Conservation (phyloP, 2,888 invertebrate species). For the Frankliniella intonsa region DNA sequence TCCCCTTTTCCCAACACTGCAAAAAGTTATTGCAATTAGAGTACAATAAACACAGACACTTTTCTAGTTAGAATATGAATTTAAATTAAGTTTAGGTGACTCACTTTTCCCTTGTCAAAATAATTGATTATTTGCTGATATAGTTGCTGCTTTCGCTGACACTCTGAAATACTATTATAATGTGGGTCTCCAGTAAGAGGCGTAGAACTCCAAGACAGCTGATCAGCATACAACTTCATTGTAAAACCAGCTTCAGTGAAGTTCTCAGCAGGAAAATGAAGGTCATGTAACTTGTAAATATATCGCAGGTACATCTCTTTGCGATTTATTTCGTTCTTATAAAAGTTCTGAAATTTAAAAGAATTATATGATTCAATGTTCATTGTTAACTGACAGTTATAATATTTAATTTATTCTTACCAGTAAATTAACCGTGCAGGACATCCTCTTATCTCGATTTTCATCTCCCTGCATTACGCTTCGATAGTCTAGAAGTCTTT, state of each 20-base stretch:
- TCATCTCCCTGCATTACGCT: conserved; percentile 94
- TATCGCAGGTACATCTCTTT: conserved; percentile 94
- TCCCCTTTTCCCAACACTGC: conserved; percentile 92
- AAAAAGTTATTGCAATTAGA: conserved; percentile 37
- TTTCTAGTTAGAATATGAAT: conserved; percentile 8
- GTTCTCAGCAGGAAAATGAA: conserved; percentile 87
- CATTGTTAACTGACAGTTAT: background rate
- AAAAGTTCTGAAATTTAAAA: conserved; percentile 70
- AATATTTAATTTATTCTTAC: conserved; percentile 49
- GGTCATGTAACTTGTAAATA: conserved; percentile 89
- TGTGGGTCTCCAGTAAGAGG: conserved; percentile 38
- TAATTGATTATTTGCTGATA: conserved; percentile 86
- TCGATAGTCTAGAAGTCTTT: conserved; percentile 86
- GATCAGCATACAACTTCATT: conserved; percentile 87
- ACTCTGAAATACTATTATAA: conserved; percentile 64
- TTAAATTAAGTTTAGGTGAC: conserved; percentile 30
- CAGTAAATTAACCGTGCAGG: conserved; percentile 89
- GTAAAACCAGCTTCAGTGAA: conserved; percentile 94
- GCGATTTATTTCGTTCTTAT: conserved; percentile 91
- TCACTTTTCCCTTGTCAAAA: conserved; percentile 87
- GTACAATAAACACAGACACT: conserved; percentile 14
- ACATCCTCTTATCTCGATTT: conserved; percentile 91
- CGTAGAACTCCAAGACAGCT: conserved; percentile 72
- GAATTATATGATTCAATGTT: background rate
- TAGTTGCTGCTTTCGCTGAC: conserved; percentile 83